A percentile compares a stretch with the other conserved stretches of the same genome.
Conservation (phyloP, 2,113 vertebrate genomes). For the Agapornis roseicollis region DNA sequence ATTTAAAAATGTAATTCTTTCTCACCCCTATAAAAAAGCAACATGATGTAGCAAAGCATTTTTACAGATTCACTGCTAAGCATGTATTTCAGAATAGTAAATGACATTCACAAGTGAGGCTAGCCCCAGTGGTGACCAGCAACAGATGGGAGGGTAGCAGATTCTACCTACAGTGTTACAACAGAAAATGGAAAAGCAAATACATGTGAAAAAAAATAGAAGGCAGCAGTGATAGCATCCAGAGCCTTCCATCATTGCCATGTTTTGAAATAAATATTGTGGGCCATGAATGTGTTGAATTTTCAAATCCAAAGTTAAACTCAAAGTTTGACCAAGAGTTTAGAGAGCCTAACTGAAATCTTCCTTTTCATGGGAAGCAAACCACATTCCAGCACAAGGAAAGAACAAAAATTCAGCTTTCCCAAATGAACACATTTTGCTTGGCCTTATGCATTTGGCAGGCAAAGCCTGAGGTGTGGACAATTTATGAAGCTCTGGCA, state of each 20-base stretch:
- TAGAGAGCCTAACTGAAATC: not conserved
- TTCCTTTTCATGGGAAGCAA: not conserved
- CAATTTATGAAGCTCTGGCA: not conserved
- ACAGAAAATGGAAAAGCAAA: not conserved
- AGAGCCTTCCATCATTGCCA: not conserved
- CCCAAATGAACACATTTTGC: not conserved
- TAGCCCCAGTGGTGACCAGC: not conserved
- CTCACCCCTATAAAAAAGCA: not conserved
- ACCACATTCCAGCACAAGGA: not conserved
- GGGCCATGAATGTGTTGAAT: not conserved
- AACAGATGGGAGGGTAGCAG: slow-evolving; percentile 45
- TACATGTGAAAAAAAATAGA: not conserved
- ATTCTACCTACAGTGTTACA: slow-evolving; percentile 3
- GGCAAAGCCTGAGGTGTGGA: not conserved
- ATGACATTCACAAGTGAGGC: slow-evolving; percentile 4
- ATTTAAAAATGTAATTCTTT: not conserved
- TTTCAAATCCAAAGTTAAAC: not conserved
- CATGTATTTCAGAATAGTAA: slow-evolving; percentile 18
- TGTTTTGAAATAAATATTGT: not conserved
- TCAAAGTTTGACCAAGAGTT: not conserved
- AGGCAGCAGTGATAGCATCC: not conserved
- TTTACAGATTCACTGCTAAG: slow-evolving; percentile 20
- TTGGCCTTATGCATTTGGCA: not conserved
- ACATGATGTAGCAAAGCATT: not conserved
- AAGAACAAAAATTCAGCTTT: not conserved